A percentile compares a stretch with the other conserved stretches of the same genome.
phyloP scores from a whole-genome alignment of 2,113 vertebrate species.

The Pithys albifrons region DNA sequence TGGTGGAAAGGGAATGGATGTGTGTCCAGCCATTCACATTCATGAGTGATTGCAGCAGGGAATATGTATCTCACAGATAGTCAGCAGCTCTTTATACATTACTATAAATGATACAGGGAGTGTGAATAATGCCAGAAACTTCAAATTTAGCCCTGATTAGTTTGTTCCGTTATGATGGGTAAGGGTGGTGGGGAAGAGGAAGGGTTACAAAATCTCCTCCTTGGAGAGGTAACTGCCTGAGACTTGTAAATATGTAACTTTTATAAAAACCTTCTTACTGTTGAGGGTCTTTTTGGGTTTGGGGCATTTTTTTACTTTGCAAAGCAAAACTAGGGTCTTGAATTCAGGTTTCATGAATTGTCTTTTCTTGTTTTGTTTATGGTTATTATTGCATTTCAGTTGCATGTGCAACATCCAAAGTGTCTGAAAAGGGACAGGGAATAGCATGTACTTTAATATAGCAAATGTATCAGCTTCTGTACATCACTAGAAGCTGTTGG shows the following conservation, averaged over 20 bases:
- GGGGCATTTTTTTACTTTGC: background rate
- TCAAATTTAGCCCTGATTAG: slow-evolving; percentile 19
- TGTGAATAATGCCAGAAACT: slow-evolving; percentile 27
- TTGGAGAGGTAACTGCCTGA: slow-evolving; percentile 46
- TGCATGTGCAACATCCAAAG: slow-evolving; percentile 25
- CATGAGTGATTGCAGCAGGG: background rate
- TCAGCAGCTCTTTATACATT: background rate
- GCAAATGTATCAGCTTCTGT: slow-evolving; percentile 46
- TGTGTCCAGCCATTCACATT: background rate
- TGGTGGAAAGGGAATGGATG: background rate
- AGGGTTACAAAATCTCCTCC: slow-evolving; percentile 46
- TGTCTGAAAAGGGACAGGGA: background rate
- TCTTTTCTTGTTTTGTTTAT: slow-evolving; percentile 1
- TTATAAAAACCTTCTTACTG: slow-evolving; percentile 16
- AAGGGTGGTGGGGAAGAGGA: slow-evolving; percentile 16
- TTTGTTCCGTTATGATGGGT: background rate
- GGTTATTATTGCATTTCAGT: slow-evolving; percentile 22
- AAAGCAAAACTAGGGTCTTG: background rate
- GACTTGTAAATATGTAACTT: slow-evolving; percentile 58
- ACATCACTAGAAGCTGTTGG: slow-evolving; percentile 18
- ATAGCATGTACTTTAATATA: slow-evolving; percentile 46
- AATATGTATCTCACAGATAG: background rate
- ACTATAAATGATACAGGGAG: slow-evolving; percentile 16
- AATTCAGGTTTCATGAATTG: background rate
- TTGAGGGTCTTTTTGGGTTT: background rate